These are phyloP conservation scores for Notothenia coriiceps DNA, from an alignment of 2,113 vertebrate genomes.

Conservation along the genomic window DNA sequence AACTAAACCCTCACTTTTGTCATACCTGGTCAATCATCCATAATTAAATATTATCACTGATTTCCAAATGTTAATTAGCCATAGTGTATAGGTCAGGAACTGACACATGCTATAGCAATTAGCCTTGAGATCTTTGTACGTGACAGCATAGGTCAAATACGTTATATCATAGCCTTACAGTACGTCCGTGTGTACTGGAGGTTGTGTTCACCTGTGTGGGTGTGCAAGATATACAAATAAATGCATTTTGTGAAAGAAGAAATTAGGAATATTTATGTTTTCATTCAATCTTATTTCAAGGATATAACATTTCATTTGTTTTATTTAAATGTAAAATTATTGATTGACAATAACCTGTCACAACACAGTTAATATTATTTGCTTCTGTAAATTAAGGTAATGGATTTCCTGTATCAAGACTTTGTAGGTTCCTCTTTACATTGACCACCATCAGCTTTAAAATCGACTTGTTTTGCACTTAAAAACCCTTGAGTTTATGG, in stretches of 20 bases:
- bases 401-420: background rate
- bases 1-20: background rate
- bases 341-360: background rate
- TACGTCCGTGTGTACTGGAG: background rate
- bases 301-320: too few relatives aligned
- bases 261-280: background rate
- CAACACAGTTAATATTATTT: background rate
- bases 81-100: slow-evolving; percentile 18
- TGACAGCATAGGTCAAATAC: background rate
- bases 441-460: slow-evolving; percentile 7
- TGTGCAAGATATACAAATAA: background rate
- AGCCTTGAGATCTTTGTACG: slow-evolving; percentile 44
- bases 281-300: too few relatives aligned
- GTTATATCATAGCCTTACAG: background rate
- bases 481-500: slow-evolving; percentile 25
- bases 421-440: slow-evolving; percentile 6
- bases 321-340: background rate
- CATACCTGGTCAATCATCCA: background rate
- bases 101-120: slow-evolving; percentile 31
- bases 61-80: slow-evolving; percentile 8
- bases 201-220: background rate
- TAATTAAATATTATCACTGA: slow-evolving; percentile 7
- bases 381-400: background rate
- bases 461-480: slow-evolving; percentile 15
- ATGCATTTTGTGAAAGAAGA: background rate